Evolutionary conservation across 1,140 invertebrate species (phyloP).

Genomic region (Lordiphosa clarofinis): DNA sequence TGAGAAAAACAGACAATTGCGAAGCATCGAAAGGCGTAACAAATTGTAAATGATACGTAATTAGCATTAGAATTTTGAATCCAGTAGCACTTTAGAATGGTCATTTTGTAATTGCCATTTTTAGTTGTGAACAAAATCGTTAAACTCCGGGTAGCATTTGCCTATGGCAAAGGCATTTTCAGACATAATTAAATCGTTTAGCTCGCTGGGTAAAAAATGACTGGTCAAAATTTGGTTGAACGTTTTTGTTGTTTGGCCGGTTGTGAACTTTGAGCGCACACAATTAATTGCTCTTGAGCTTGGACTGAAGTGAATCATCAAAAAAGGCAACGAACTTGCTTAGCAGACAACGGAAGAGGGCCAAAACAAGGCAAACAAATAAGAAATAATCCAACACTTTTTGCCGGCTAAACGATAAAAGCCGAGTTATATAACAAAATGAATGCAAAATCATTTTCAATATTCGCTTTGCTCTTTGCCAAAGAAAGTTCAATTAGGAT

Average conservation of each 20-base stretch:
- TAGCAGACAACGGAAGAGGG: conserved; percentile 31
- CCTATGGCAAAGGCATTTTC: conserved; percentile 13
- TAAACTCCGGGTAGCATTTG: too few relatives aligned
- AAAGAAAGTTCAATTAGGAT: conserved; percentile 1
- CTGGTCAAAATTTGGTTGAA: conserved; percentile 26
- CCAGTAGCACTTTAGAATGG: conserved; percentile 17
- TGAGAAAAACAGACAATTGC: conserved; percentile 15
- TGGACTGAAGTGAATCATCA: conserved; percentile 43
- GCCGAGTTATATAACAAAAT: conserved; percentile 30
- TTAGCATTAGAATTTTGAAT: conserved; percentile 31
- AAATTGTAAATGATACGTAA: conserved; percentile 40
- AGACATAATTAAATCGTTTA: conserved; percentile 46
- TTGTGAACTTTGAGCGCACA: conserved; percentile 36
- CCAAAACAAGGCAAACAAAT: conserved; percentile 31
- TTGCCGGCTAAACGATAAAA: conserved; percentile 22
- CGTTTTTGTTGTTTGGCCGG: conserved; percentile 12
- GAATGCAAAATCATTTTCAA: conserved; percentile 22
- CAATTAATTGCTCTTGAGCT: conserved; percentile 37
- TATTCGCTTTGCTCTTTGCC: conserved; percentile 28
- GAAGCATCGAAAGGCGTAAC: conserved; percentile 44
- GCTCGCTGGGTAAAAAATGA: conserved; percentile 23
- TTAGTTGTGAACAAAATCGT: background rate
- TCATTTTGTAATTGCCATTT: conserved; percentile 23
- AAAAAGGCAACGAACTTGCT: conserved; percentile 59
- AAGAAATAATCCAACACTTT: conserved; percentile 6